Conservation (phyloP, 2,888 invertebrate species). For the Apoderus coryli region DNA sequence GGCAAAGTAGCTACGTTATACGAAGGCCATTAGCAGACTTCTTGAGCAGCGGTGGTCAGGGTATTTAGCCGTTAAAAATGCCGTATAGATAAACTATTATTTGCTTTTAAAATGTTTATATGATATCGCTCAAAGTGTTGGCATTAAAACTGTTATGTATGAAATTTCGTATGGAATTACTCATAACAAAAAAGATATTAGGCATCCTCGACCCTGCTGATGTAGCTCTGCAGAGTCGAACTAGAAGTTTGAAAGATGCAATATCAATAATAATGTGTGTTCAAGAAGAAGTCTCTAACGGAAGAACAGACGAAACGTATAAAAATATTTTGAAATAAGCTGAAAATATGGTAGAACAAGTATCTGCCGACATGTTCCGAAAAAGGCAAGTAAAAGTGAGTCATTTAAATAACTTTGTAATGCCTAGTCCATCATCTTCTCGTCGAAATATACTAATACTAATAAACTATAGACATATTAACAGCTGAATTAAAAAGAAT, state of each 20-base stretch:
- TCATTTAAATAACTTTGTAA: neutral
- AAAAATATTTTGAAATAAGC: constrained; percentile 1
- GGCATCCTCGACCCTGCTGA: constrained; percentile 6
- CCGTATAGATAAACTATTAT: constrained; percentile 6
- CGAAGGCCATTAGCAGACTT: too few species aligned
- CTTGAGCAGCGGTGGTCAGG: too few species aligned
- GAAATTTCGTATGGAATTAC: constrained; percentile 5
- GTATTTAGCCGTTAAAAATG: too few species aligned
- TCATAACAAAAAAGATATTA: constrained; percentile 6
- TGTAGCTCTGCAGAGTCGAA: constrained; percentile 5
- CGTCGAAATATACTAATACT: constrained; percentile 5
- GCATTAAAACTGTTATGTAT: constrained; percentile 6
- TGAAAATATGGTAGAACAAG: neutral
- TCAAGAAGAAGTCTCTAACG: constrained; percentile 4
- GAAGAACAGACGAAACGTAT: constrained; percentile 7
- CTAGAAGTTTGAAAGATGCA: constrained; percentile 4
- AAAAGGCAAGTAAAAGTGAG: too few species aligned
- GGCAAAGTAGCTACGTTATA: too few species aligned
- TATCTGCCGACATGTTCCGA: neutral
- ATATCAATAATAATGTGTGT: constrained; percentile 5
- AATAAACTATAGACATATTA: constrained; percentile 4
- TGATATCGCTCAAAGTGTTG: constrained; percentile 6
- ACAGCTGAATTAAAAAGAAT: constrained; percentile 6
- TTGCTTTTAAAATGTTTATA: constrained; percentile 3
- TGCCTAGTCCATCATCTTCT: constrained; percentile 3